These are phyloP conservation scores for Erpobdella octoculata DNA, from an alignment of 2,888 invertebrate species.

Conservation along the genomic window DNA sequence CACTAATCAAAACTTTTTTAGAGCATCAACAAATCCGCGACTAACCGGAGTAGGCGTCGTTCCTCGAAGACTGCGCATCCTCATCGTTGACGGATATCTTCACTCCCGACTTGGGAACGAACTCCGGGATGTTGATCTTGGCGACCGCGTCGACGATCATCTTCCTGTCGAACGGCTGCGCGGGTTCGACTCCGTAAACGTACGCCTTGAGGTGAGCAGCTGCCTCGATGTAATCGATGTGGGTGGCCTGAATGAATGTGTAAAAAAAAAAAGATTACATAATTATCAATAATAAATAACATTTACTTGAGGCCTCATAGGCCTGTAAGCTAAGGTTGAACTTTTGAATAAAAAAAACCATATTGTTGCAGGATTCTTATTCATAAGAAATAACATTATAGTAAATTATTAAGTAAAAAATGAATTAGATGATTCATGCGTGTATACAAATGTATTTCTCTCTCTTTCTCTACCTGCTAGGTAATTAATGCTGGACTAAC, in stretches of 20 bases:
- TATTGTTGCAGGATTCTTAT: not conserved
- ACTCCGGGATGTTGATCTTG: conserved; percentile 68
- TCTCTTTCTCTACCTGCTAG: too few relatives aligned
- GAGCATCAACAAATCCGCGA: not conserved
- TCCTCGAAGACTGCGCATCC: conserved; percentile 60
- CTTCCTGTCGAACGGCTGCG: conserved; percentile 61
- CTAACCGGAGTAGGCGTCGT: conserved; percentile 35
- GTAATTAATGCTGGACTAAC: too few relatives aligned
- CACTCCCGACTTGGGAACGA: conserved; percentile 84
- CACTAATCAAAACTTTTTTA: not conserved
- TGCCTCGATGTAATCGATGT: conserved; percentile 81
- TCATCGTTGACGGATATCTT: conserved; percentile 92
- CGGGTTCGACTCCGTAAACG: conserved; percentile 61
- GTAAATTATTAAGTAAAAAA: too few relatives aligned
- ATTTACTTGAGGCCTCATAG: not conserved
- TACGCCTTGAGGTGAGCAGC: conserved; percentile 76
- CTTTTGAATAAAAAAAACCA: too few relatives aligned
- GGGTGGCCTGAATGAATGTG: conserved; percentile 48
- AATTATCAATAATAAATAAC: not conserved
- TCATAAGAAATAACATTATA: too few relatives aligned
- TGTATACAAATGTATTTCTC: too few relatives aligned
- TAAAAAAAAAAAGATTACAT: not conserved
- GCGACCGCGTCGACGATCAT: conserved; percentile 62
- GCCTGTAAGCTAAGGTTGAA: too few relatives aligned
- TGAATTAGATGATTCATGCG: too few relatives aligned